Conservation (phyloP, 2,113 vertebrate species). For the Macaca mulatta region DNA sequence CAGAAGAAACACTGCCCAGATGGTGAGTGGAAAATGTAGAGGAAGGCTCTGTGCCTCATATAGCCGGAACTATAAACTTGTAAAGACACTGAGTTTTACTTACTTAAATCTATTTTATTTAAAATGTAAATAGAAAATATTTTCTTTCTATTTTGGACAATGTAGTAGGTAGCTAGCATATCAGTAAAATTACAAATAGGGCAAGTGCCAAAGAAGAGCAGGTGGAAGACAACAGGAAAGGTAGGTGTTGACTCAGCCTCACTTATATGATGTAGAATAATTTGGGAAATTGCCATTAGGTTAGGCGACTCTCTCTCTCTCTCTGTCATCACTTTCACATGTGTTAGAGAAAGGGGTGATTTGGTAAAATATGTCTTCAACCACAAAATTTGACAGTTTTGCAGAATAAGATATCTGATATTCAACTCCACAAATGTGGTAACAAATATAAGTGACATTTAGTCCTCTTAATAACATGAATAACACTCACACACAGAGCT, state of each 20-base stretch:
- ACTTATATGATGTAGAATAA: neutral
- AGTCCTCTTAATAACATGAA: neutral
- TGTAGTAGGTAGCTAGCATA: neutral
- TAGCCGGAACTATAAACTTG: neutral
- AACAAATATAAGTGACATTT: constrained; percentile 14
- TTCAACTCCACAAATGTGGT: neutral
- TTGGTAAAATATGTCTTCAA: neutral
- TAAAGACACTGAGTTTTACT: neutral
- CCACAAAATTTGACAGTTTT: neutral
- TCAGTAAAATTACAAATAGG: neutral
- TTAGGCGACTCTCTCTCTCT: neutral
- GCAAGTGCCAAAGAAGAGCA: constrained; percentile 2
- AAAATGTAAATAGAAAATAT: neutral
- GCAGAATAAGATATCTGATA: neutral
- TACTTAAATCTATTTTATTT: neutral
- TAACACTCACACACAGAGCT: neutral
- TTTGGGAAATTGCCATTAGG: constrained; percentile 4
- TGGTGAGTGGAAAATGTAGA: neutral
- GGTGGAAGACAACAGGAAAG: constrained; percentile 20
- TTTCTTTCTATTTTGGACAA: neutral
- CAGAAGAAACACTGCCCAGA: neutral
- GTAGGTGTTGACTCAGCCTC: neutral
- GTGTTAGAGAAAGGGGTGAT: neutral
- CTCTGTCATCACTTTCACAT: constrained; percentile 16
- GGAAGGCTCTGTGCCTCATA: neutral